These are phyloP conservation scores for Eulemur albifrons DNA, from an alignment of 2,797 vertebrate genomes.

Conservation along the genomic window DNA sequence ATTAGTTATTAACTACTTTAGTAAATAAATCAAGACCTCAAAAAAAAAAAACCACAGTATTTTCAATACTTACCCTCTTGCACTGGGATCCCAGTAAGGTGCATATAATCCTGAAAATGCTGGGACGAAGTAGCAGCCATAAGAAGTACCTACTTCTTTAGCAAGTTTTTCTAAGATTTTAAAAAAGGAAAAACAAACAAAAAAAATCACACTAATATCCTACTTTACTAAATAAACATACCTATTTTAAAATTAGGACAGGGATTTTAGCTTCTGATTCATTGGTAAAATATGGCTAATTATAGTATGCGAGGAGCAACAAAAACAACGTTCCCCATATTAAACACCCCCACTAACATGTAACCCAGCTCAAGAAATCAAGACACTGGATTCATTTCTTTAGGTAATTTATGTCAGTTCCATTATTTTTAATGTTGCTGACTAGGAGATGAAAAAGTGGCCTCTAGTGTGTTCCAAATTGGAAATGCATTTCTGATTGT, in stretches of 20 bases:
- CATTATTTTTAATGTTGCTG: background rate
- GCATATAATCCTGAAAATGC: constrained; percentile 98
- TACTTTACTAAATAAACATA: constrained; percentile 22
- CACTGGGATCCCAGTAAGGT: constrained; percentile 98
- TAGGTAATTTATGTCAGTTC: background rate
- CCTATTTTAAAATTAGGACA: background rate
- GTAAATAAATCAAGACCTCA: background rate
- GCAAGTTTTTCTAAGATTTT: constrained; percentile 91
- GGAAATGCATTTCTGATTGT: background rate
- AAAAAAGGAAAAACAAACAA: background rate
- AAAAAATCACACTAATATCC: constrained; percentile 69
- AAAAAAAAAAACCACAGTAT: background rate
- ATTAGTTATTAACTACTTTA: background rate
- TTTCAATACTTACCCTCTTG: constrained; percentile 89
- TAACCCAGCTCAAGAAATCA: background rate
- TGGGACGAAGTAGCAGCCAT: constrained; percentile 98
- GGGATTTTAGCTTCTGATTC: constrained; percentile 34
- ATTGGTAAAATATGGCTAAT: background rate
- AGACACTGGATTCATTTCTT: background rate
- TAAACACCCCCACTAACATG: background rate
- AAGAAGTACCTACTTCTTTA: constrained; percentile 93
- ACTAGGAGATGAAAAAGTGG: background rate
- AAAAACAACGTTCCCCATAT: background rate
- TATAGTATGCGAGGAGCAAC: background rate
- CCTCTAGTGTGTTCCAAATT: background rate